Evolutionary conservation across 1,140 invertebrate genomes (phyloP).

Genomic region (Sitobion miscanthi): DNA sequence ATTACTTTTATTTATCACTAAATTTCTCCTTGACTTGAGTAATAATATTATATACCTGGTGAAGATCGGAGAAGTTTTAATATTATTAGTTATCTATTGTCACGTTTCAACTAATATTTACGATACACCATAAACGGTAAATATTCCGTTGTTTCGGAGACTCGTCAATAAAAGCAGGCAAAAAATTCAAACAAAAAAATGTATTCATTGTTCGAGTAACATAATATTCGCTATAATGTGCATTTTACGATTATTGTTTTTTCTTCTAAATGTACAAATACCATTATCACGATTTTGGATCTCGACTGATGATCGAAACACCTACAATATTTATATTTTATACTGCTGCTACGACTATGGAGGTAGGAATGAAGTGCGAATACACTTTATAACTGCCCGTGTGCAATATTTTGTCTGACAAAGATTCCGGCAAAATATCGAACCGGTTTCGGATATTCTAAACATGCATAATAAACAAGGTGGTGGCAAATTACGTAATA

Average conservation of each 20-base stretch:
- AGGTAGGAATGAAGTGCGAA: background rate
- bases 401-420: background rate
- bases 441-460: background rate
- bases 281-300: background rate
- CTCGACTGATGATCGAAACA: background rate
- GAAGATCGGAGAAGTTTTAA: background rate
- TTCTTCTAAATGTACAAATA: background rate
- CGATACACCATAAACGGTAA: background rate
- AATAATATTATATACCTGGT: background rate
- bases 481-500: background rate
- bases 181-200: background rate
- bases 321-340: background rate
- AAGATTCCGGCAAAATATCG: background rate
- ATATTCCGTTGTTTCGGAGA: background rate
- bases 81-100: background rate
- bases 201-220: background rate
- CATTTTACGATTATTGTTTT: constrained; percentile 12
- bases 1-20: background rate
- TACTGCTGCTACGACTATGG: background rate
- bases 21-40: background rate
- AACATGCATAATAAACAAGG: background rate
- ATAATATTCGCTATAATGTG: background rate
- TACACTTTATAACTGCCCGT: background rate
- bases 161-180: constrained; percentile 2
- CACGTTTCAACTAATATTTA: background rate